Evolutionary conservation across 2,113 vertebrate species (phyloP).

Genomic region (Gymnogyps californianus): DNA sequence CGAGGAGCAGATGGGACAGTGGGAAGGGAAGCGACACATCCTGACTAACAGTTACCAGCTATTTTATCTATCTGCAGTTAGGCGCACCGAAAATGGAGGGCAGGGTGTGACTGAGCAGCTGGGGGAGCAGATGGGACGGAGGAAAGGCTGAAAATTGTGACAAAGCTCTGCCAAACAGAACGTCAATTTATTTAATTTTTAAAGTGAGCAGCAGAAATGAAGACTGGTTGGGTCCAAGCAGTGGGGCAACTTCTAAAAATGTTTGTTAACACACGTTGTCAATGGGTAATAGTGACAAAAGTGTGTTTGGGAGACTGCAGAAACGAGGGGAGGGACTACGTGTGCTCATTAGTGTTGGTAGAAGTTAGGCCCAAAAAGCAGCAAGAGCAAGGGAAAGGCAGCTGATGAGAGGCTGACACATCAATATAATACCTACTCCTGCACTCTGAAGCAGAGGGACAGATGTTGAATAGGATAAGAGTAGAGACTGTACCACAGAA

Average conservation of each 20-base stretch:
- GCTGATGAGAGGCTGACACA: neutral
- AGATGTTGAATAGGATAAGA: neutral
- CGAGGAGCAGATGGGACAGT: slow-evolving; percentile 39
- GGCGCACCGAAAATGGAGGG: slow-evolving; percentile 37
- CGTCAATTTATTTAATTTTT: slow-evolving; percentile 34
- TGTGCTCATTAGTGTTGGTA: neutral
- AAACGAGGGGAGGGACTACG: neutral
- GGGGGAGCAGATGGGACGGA: slow-evolving; percentile 51
- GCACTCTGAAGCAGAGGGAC: neutral
- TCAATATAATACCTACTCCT: neutral
- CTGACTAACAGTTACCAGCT: slow-evolving; percentile 40
- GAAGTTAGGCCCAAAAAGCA: neutral
- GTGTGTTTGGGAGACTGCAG: neutral
- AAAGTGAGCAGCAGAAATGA: slow-evolving; percentile 41
- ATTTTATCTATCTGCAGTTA: slow-evolving; percentile 44
- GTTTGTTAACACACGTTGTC: neutral
- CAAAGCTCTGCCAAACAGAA: slow-evolving; percentile 49
- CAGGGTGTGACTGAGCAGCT: slow-evolving; percentile 62
- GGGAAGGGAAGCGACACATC: slow-evolving; percentile 54
- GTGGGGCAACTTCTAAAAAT: neutral
- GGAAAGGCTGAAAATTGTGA: slow-evolving; percentile 58
- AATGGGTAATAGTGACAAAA: neutral
- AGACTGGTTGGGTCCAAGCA: neutral
- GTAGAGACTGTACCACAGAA: neutral
- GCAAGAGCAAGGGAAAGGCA: neutral